Evolutionary conservation across 2,113 vertebrate species (phyloP), one percentile per base, ranked within the genome.

Genomic region (Lota lota): DNA sequence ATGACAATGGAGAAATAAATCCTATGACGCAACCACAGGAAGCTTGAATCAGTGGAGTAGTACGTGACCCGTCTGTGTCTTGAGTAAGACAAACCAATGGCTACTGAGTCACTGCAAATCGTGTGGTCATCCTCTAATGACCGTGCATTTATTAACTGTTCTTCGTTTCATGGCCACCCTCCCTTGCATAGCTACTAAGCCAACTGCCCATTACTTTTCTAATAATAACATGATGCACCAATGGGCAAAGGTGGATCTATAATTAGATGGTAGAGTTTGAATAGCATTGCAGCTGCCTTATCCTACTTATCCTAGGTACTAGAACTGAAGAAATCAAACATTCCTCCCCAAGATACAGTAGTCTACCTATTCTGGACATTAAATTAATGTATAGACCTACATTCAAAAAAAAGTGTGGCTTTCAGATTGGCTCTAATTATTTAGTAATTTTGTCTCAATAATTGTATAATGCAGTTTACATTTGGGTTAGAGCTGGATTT

Each of bases 181-280:
- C 75, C 64, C 66, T 79, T 68, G 73, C 84, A 91, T 91, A 83
- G 70, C 73, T 86, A 75, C 66, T 80, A 81, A 86, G 88, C 80
- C 84, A 79, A 84, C 66, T 57, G 66, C 20, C 69, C 69, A 24
- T 79, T 61, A 64, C 73, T 81, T 75, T 62, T 88, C 90, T 90
- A 92, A 88, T 88, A 88, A 91, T 92, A 92, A 75, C 83, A 0
- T 17, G 12, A 62, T 74, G 78, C 79, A 70, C 78, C 82, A 47
- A 47, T 47, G 75, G 74, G 76, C 75, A 88, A 88, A 89, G 77
- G 81, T 82, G 68, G 74, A 79, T 81, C 87, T 92, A 90, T 87
- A 89, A 86, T 89, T 91, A 91, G 88, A 77, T 0, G 1, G 61
- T 2, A 22, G 68, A 67, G 63, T 66, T 74, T 58, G 17, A 8